phyloP scores from a whole-genome alignment of 2,888 invertebrate species.

The Rhimphoctona megacephalus region DNA sequence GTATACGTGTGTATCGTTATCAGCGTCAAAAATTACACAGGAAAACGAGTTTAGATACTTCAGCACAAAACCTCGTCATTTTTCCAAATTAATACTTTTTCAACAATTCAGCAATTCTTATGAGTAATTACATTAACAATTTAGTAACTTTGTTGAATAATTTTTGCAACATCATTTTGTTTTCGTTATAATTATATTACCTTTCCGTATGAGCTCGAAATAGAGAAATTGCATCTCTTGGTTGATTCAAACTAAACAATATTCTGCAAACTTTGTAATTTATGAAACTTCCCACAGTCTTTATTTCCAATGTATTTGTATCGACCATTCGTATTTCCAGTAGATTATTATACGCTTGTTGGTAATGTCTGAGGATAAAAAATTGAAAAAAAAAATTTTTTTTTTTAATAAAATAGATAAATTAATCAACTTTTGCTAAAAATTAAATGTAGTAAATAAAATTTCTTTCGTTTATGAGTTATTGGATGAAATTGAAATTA shows the following conservation, averaged over 20 bases:
- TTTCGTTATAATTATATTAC: conserved; percentile 58
- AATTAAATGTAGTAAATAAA: not conserved
- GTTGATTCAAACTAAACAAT: conserved; percentile 94
- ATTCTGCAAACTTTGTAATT: conserved; percentile 98
- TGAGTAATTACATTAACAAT: not conserved
- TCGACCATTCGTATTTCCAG: conserved; percentile 95
- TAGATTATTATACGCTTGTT: conserved; percentile 95
- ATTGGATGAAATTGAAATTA: conserved; percentile 30
- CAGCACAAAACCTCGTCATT: not conserved
- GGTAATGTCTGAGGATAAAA: conserved; percentile 88
- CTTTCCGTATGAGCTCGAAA: conserved; percentile 96
- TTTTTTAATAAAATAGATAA: not conserved
- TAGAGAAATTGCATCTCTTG: conserved; percentile 97
- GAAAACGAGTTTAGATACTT: not conserved
- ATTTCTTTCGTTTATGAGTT: not conserved
- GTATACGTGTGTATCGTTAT: not conserved
- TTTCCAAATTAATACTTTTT: too few relatives aligned
- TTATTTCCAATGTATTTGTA: conserved; percentile 96
- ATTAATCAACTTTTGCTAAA: too few relatives aligned
- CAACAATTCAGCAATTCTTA: too few relatives aligned
- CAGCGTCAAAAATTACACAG: not conserved
- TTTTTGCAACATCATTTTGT: not conserved
- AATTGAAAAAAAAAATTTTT: not conserved
- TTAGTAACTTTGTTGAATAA: not conserved
- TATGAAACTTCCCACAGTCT: conserved; percentile 97